These are phyloP conservation scores for Iguana delicatissima DNA, from an alignment of 2,797 vertebrate genomes.

Conservation along the genomic window DNA sequence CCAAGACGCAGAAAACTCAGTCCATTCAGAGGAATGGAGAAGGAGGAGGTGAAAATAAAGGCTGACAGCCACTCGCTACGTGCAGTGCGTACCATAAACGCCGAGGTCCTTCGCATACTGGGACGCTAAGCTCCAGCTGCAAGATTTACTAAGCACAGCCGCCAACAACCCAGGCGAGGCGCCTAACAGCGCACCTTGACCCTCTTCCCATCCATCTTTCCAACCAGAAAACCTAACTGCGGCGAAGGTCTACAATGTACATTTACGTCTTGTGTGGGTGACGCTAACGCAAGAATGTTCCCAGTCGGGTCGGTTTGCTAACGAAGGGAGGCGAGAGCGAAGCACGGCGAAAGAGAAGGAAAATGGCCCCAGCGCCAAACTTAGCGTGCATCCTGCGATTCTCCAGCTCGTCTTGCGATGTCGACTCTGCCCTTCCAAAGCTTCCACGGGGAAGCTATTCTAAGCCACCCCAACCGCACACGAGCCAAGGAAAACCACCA, in stretches of 20 bases:
- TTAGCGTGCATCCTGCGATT: neutral
- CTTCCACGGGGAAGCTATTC: neutral
- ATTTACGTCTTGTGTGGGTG: no score
- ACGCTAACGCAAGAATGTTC: no score
- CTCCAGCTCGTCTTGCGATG: neutral
- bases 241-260: no score
- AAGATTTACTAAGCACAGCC: neutral
- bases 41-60: no score
- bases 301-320: fast-evolving
- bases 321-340: no score
- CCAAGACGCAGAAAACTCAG: neutral
- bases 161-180: neutral
- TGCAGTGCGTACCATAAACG: no score
- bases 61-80: neutral
- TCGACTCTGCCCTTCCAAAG: neutral
- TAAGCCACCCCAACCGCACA: neutral
- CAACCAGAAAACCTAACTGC: no score
- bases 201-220: neutral
- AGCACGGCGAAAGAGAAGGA: fast-evolving
- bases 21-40: neutral
- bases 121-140: neutral
- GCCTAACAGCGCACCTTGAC: no score
- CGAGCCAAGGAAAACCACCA: neutral
- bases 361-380: neutral
- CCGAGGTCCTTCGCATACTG: no score